A percentile compares a stretch with the other conserved stretches of the same genome.
Evolutionary conservation across 2,797 vertebrate species (phyloP).

Genomic region (Pangasius krempfi): DNA sequence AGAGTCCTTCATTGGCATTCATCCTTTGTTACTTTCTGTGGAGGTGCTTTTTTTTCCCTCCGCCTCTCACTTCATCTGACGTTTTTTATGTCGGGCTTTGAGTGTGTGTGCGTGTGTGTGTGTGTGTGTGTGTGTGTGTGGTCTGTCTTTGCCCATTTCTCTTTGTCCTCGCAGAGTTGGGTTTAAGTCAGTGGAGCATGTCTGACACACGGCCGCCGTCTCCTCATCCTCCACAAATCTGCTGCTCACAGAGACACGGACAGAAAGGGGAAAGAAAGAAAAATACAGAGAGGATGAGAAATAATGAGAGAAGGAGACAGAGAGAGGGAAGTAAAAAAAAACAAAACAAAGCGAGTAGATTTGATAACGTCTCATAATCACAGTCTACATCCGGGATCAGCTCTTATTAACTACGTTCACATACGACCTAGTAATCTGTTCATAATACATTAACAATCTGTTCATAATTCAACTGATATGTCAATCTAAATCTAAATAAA

Average conservation of each 20-base stretch:
- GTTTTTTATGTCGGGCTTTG: not conserved
- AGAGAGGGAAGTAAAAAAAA: not conserved
- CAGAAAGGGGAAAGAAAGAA: not conserved
- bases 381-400: not conserved
- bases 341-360: not conserved
- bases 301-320: not conserved
- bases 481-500: not conserved
- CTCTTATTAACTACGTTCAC: not conserved
- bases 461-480: not conserved
- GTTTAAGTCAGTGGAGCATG: constrained; percentile 15
- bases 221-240: constrained; percentile 9
- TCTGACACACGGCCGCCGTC: not conserved
- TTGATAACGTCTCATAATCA: not conserved
- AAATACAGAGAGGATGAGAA: not conserved
- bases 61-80: not conserved
- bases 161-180: not conserved
- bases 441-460: not conserved
- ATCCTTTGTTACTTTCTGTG: not conserved
- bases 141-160: not conserved
- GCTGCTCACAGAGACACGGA: not conserved
- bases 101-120: not conserved
- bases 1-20: not conserved
- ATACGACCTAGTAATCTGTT: no score
- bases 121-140: not conserved
- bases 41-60: not conserved